Base-by-base conservation (phyloP, 2,113 vertebrate species). In the Megaceryle torquata region DNA sequence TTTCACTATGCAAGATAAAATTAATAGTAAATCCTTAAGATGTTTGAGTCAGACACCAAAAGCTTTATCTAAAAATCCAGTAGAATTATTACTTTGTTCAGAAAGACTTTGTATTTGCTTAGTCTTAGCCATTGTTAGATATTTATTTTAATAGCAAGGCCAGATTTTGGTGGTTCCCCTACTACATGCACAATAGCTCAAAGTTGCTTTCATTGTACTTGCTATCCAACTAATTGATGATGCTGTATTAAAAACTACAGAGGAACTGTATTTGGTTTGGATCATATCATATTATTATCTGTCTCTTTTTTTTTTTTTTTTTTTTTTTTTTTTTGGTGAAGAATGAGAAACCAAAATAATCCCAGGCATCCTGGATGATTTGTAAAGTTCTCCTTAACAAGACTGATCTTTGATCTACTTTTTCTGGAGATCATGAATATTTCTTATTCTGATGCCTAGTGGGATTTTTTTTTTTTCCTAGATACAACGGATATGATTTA, bases 181-280 rank as follows among this genome's bases (percentile, higher is more conserved):
- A 57, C 64, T 84, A 76, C 0, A 5, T 11, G 33, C 35, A 82
- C 16, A 72, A 67, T 37, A 91, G 65, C 72, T 69, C 57, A 50
- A 86, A 91, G 83, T 31, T 88, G 26, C 68, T 93, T 88, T 82
- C 53, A 82, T 39, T 83, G 51, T 86, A 95, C 86, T 56, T 88
- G 64, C 79, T 90, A 80, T 90, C 82, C 77, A 90, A 43, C 26
- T 94, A 93, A 81, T 54, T 81, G 80, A 95, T 84, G 82, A 91
- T 39, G 75, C 12, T 57, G 43, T 69, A 93, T 82, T 92, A 90
- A 82, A 95, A 96, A 64, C n/a, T 86, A 90, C 35, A 81, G 41
- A 86, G 60, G 33, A 91, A 86, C 15, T 67, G 35, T 77, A 95
- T 83, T 57, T 82, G 79, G 13, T 93, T 90, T 90, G 82, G 82